A percentile compares a stretch with the other conserved stretches of the same genome.
phyloP scores from a whole-genome alignment of 2,113 vertebrate species.

The Perognathus longimembris region DNA sequence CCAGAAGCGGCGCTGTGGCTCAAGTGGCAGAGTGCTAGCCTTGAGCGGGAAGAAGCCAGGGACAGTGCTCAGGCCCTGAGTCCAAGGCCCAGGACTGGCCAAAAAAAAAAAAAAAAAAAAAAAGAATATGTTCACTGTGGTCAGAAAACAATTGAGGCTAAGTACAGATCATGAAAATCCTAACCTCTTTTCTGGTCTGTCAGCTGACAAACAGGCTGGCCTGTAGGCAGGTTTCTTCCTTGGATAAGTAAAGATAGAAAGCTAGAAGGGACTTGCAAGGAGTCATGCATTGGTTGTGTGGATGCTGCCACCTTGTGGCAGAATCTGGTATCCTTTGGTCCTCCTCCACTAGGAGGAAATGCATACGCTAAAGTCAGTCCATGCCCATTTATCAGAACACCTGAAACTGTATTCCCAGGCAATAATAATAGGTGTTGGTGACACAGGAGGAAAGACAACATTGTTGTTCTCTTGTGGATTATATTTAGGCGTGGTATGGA shows the following conservation, averaged over 20 bases:
- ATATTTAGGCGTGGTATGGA: not conserved
- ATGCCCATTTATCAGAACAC: not conserved
- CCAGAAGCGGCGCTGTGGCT: no score
- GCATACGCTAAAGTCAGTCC: no score
- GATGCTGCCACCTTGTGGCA: slow-evolving; percentile 51
- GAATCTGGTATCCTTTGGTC: not conserved
- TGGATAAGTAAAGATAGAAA: not conserved
- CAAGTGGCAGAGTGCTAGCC: no score
- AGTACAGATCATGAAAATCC: not conserved
- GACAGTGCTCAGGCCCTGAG: no score
- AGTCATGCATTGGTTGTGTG: not conserved
- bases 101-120: no score
- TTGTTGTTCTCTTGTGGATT: not conserved
- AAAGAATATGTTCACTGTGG: not conserved
- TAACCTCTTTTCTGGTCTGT: not conserved
- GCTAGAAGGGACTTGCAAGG: not conserved
- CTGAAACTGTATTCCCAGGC: rapidly evolving
- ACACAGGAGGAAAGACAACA: not conserved
- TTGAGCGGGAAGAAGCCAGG: no score
- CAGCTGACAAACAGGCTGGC: not conserved
- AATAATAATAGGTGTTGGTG: no score
- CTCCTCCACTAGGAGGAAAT: not conserved
- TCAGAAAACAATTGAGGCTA: not conserved
- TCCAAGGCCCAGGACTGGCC: no score
- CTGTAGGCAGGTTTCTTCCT: not conserved